A percentile compares a stretch with the other conserved stretches of the same genome.
These are phyloP conservation scores for Oreochromis mossambicus DNA, from an alignment of 2,797 vertebrate species.

Conservation along the genomic window DNA sequence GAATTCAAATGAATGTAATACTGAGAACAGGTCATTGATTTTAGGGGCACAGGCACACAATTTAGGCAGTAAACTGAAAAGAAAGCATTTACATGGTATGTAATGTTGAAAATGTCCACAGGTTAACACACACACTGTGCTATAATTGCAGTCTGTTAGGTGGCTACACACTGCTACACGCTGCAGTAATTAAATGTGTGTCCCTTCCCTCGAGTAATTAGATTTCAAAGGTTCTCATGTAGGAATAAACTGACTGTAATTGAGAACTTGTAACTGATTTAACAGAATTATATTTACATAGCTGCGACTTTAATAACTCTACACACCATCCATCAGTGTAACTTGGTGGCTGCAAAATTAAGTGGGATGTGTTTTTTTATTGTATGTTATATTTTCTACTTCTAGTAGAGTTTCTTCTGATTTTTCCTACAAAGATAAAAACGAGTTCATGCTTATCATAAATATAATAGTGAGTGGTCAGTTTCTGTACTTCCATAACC, in stretches of 20 bases:
- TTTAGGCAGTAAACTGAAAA: background rate
- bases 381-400: background rate
- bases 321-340: background rate
- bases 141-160: background rate
- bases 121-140: background rate
- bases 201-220: background rate
- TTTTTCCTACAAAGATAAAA: background rate
- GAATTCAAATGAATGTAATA: constrained; percentile 1
- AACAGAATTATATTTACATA: background rate
- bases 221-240: background rate
- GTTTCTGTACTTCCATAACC: background rate
- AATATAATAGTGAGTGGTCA: background rate
- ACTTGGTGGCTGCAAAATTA: background rate
- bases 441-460: background rate
- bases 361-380: background rate
- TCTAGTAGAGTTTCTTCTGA: background rate
- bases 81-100: background rate
- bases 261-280: background rate
- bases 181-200: background rate
- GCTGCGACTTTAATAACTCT: background rate
- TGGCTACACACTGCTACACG: background rate
- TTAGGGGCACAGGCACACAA: background rate
- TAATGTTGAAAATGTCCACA: background rate
- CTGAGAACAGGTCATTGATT: constrained; percentile 20
- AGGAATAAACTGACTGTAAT: background rate